Evolutionary conservation across 2,888 invertebrate species (phyloP), one percentile per base, ranked within the genome.

Genomic region (Habrosyne pyritoides): DNA sequence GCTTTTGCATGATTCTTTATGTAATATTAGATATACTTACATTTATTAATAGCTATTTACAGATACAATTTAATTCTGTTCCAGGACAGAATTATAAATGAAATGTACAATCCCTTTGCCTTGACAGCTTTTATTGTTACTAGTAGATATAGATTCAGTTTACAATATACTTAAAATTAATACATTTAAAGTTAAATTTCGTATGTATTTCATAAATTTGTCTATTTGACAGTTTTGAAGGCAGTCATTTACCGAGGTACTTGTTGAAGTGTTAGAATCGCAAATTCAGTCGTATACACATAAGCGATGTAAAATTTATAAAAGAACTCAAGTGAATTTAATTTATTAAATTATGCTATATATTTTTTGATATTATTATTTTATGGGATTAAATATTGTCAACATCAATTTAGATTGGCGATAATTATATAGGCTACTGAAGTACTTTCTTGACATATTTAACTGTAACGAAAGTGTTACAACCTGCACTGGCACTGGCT

Each of bases 31-130:
- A 51, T 56, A 59, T 63, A 53, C 59, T 54, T 52, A 59, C 12
- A 49, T 47, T 48, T 22, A 48, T 63, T 62, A 59, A 57, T 71
- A 64, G 66, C 65, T 61, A 62, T 71, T 67, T n/a, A n/a, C n/a
- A n/a, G n/a, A n/a, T n/a, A n/a, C n/a, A n/a, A n/a, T n/a, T n/a
- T n/a, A n/a, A n/a, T n/a, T 73, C 67, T 69, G 58, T 63, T n/a
- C n/a, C n/a, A n/a, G n/a, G 57, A 64, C 54, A 64, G 61, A 53
- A 52, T 61, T 57, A 46, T 63, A 63, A 57, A 56, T 69, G 67
- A 71, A 61, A 70, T 74, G 82, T 86, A 84, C 79, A 81, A 83
- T 68, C 73, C 67, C 71, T 74, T 79, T 82, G 83, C 81, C 86
- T 82, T 73, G 66, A 81, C 73, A 73, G 84, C 84, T 86, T 84